Conservation (phyloP, 2,888 invertebrate species). For the Lasioglossum leucozonium region DNA sequence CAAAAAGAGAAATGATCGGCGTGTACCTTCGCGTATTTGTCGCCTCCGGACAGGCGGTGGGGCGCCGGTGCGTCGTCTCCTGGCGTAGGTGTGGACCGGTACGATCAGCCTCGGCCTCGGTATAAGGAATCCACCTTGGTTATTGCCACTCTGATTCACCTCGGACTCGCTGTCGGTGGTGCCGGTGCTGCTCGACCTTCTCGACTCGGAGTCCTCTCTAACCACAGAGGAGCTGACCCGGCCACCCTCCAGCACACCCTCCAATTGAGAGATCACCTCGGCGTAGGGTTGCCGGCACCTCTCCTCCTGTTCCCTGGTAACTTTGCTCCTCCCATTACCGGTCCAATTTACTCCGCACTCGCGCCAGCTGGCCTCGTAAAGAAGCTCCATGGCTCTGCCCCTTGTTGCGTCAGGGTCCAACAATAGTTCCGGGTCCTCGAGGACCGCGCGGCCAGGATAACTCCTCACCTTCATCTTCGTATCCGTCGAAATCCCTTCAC, state of each 20-base stretch:
- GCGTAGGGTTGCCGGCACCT: slow-evolving; percentile 68
- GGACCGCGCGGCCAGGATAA: slow-evolving; percentile 93
- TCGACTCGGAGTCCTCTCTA: slow-evolving; percentile 74
- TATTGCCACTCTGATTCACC: slow-evolving; percentile 68
- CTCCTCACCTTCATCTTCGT: slow-evolving; percentile 91
- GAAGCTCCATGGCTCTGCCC: slow-evolving; percentile 90
- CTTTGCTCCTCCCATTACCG: slow-evolving; percentile 54
- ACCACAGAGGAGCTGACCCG: slow-evolving; percentile 32
- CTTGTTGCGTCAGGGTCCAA: slow-evolving; percentile 90
- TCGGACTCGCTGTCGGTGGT: slow-evolving; percentile 79
- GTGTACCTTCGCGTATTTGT: slow-evolving; percentile 82
- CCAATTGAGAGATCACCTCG: slow-evolving; percentile 76
- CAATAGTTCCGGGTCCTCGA: slow-evolving; percentile 87
- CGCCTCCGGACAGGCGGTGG: slow-evolving; percentile 85
- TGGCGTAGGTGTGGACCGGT: slow-evolving; percentile 94
- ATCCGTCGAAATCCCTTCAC: neutral
- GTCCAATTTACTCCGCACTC: slow-evolving; percentile 85
- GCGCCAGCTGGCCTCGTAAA: slow-evolving; percentile 94
- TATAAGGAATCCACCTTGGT: slow-evolving; percentile 88
- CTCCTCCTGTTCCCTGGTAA: slow-evolving; percentile 42
- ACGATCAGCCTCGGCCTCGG: slow-evolving; percentile 94
- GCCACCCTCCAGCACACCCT: slow-evolving; percentile 73
- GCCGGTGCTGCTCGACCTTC: slow-evolving; percentile 77
- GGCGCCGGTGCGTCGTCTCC: slow-evolving; percentile 92
- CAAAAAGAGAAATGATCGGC: neutral